Conservation (phyloP, 2,113 vertebrate genomes). For the Crypturellus undulatus region DNA sequence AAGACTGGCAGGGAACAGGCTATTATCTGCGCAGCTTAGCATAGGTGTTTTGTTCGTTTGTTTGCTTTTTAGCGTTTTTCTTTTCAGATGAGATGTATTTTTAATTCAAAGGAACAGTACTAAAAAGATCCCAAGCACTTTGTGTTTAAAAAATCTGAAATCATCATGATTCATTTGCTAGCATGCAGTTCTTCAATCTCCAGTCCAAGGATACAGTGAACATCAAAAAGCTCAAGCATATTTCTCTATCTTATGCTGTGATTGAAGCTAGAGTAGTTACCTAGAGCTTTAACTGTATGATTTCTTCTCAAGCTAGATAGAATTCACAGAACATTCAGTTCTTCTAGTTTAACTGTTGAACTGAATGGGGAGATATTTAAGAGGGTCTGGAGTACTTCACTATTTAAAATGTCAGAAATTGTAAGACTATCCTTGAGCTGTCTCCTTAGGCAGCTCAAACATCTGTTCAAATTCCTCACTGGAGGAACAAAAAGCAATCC, state of each 20-base stretch:
- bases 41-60: background rate
- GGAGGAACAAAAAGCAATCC: background rate
- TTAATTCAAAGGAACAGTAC: background rate
- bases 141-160: background rate
- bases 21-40: background rate
- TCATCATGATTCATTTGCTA: background rate
- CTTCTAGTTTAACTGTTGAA: background rate
- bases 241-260: background rate
- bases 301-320: background rate
- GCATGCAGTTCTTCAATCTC: background rate
- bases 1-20: background rate
- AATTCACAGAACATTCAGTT: background rate
- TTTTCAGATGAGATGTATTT: background rate
- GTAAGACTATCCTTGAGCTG: background rate
- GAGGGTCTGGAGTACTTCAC: background rate
- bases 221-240: background rate
- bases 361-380: background rate
- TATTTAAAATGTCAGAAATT: slow-evolving; percentile 27
- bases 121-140: background rate
- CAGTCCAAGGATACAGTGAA: background rate
- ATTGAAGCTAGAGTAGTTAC: background rate
- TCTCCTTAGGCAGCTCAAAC: background rate
- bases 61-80: background rate
- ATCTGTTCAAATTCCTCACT: slow-evolving; percentile 10
- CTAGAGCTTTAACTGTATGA: background rate